Evolutionary conservation across 2,888 invertebrate genomes (phyloP).

Genomic region (Phyllotreta striolata): DNA sequence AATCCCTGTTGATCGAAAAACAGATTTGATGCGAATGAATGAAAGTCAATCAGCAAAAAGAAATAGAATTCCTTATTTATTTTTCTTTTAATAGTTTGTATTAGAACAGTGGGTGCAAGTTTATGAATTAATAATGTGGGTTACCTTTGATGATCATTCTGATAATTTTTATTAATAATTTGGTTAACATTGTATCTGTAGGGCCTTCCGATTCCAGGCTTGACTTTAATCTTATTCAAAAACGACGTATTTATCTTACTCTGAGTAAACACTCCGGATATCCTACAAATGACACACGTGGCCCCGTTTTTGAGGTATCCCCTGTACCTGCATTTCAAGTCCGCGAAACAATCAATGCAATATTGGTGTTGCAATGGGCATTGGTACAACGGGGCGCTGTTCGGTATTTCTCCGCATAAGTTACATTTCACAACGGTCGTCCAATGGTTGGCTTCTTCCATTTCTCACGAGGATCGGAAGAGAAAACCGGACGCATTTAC

Average conservation of each 20-base stretch:
- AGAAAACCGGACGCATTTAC: constrained; percentile 33
- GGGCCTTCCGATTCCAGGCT: constrained; percentile 55
- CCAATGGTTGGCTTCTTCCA: constrained; percentile 45
- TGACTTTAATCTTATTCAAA: constrained; percentile 51
- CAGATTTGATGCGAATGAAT: no score
- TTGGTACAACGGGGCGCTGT: constrained; percentile 52
- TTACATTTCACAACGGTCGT: constrained; percentile 48
- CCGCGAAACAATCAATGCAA: constrained; percentile 53
- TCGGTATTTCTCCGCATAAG: constrained; percentile 53
- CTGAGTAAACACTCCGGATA: constrained; percentile 44
- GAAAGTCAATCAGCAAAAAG: no score
- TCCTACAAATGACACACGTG: constrained; percentile 47
- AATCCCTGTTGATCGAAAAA: no score
- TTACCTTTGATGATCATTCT: constrained; percentile 26
- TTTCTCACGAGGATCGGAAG: constrained; percentile 34
- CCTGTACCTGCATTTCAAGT: constrained; percentile 46
- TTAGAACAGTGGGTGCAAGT: no score
- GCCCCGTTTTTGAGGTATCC: constrained; percentile 44
- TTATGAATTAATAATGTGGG: no score
- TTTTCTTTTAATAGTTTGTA: no score
- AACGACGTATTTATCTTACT: constrained; percentile 49
- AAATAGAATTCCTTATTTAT: no score
- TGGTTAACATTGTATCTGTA: constrained; percentile 49
- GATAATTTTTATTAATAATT: constrained; percentile 23
- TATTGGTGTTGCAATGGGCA: constrained; percentile 55